Evolutionary conservation across 2,797 vertebrate species (phyloP).

Genomic region (Heteromormyrus szaboi): DNA sequence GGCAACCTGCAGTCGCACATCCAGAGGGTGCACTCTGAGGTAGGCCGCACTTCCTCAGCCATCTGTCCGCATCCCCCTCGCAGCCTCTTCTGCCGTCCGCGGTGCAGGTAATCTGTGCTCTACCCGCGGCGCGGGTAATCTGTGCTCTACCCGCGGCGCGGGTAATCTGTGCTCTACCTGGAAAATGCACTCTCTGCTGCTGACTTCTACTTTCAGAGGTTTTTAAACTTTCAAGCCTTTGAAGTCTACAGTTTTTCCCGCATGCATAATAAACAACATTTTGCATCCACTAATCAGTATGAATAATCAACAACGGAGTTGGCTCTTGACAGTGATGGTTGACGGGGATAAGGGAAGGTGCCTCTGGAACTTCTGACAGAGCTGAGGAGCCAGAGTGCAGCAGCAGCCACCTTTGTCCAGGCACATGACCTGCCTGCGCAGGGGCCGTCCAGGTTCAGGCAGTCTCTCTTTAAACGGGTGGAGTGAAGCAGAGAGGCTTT

Average conservation of each 20-base stretch:
- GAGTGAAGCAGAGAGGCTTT: neutral
- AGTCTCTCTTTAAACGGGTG: neutral
- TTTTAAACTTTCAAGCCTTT: neutral
- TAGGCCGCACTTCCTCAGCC: conserved; percentile 40
- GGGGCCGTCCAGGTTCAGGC: neutral
- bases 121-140: no score
- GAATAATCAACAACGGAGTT: neutral
- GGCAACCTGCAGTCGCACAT: conserved; percentile 96
- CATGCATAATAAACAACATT: neutral
- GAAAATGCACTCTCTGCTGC: neutral
- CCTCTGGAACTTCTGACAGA: neutral
- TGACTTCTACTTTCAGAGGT: neutral
- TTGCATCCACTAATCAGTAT: neutral
- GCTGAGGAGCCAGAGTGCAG: neutral
- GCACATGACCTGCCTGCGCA: neutral
- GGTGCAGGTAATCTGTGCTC: neutral
- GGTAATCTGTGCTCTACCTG: neutral
- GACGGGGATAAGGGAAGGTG: neutral
- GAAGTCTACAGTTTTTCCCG: neutral
- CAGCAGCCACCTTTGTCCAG: neutral
- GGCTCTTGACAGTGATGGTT: neutral
- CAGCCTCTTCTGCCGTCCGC: neutral
- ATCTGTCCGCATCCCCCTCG: neutral
- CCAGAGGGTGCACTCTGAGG: conserved; percentile 95
- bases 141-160: no score